A percentile compares a stretch with the other conserved stretches of the same genome.
phyloP scores from a whole-genome alignment of 2,113 vertebrate genomes.

The Ginglymostoma cirratum region DNA sequence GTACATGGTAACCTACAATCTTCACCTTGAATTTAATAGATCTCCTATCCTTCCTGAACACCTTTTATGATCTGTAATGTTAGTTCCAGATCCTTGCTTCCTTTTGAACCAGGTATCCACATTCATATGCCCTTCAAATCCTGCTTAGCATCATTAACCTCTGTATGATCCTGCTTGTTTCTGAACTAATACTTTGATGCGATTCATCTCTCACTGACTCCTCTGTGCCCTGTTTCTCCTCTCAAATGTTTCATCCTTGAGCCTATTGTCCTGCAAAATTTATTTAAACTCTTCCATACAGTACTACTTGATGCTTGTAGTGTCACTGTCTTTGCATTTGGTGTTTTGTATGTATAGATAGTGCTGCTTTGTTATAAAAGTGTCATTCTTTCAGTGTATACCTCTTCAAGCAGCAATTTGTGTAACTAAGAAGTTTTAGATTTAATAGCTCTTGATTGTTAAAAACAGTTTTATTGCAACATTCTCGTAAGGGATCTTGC shows the following conservation, averaged over 20 bases:
- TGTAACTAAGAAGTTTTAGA: neutral
- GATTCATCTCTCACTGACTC: neutral
- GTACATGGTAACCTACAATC: neutral
- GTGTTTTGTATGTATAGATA: neutral
- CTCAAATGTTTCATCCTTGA: neutral
- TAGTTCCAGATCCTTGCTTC: neutral
- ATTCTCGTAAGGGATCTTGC: neutral
- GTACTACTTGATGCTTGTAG: neutral
- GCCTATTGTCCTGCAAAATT: neutral
- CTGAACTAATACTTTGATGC: neutral
- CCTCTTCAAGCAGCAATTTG: neutral
- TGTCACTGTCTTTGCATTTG: neutral
- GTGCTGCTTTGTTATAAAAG: neutral
- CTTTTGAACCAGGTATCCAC: neutral
- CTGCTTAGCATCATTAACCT: neutral
- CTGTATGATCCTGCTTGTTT: neutral
- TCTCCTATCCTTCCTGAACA: neutral
- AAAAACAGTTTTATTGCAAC: neutral
- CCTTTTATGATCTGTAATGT: neutral
- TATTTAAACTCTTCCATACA: neutral
- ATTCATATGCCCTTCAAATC: neutral
- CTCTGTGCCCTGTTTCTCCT: neutral
- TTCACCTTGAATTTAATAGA: neutral
- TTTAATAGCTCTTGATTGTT: constrained; percentile 19
- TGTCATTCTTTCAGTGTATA: neutral